Percentiles rank a stretch among this genome's conserved stretches.
Conservation (phyloP, 1,140 invertebrate species). For the Nymphalis io region DNA sequence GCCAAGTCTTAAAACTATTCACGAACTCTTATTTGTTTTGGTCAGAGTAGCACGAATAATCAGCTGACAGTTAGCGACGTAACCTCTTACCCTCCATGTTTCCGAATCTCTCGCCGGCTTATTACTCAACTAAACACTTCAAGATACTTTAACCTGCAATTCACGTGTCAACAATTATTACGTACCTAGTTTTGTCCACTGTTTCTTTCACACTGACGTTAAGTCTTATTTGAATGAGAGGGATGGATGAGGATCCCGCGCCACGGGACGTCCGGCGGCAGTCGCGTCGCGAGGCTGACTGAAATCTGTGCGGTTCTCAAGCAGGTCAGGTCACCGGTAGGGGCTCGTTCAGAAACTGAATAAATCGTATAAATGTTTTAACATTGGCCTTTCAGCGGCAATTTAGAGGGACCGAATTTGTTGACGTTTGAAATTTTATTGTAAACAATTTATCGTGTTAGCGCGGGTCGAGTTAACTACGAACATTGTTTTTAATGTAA, state of each 20-base stretch:
- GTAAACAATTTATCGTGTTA: conserved; percentile 22
- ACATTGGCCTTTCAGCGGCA: conserved; percentile 16
- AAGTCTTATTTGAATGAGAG: conserved; percentile 53
- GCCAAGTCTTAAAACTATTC: not conserved
- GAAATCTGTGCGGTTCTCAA: conserved; percentile 53
- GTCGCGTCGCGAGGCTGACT: conserved; percentile 50
- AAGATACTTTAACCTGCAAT: conserved; percentile 57
- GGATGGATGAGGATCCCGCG: conserved; percentile 38
- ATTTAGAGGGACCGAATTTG: conserved; percentile 19
- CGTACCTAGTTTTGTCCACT: conserved; percentile 60
- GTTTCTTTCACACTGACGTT: conserved; percentile 58
- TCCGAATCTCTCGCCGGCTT: conserved; percentile 26
- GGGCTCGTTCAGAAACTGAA: conserved; percentile 30
- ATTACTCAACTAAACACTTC: conserved; percentile 50
- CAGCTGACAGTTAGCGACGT: conserved; percentile 10
- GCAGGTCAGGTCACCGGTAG: conserved; percentile 52
- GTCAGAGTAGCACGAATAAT: not conserved
- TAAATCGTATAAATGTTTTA: conserved; percentile 25
- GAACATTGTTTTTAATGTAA: not conserved
- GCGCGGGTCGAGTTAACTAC: not conserved
- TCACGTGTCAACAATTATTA: conserved; percentile 46
- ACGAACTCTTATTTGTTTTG: conserved; percentile 12
- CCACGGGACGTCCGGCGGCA: conserved; percentile 40
- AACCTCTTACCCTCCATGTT: not conserved
- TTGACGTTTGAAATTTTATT: conserved; percentile 22